phyloP scores from a whole-genome alignment of 2,888 invertebrate species.

The Polydesmus complanatus region DNA sequence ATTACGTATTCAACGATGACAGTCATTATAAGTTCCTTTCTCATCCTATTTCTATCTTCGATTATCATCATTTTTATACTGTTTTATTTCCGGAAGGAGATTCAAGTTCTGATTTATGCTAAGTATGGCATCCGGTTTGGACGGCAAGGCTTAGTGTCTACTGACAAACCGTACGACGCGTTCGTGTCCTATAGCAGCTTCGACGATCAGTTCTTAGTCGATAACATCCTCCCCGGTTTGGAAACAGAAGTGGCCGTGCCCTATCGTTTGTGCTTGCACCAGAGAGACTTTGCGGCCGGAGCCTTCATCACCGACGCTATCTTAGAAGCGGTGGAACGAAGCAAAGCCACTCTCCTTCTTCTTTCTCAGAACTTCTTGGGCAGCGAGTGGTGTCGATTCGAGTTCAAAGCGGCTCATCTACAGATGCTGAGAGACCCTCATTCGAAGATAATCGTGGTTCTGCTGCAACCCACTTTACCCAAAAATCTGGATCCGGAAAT shows the following conservation, averaged over 20 bases:
- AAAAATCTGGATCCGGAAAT: slow-evolving; percentile 23
- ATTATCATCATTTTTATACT: slow-evolving; percentile 7
- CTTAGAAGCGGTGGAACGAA: slow-evolving; percentile 23
- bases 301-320: slow-evolving; percentile 26
- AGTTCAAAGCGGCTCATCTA: slow-evolving; percentile 23
- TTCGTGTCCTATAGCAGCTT: slow-evolving; percentile 25
- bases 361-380: slow-evolving; percentile 22
- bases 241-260: slow-evolving; percentile 20
- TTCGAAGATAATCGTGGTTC: slow-evolving; percentile 25
- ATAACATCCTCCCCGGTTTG: slow-evolving; percentile 21
- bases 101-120: slow-evolving; percentile 16
- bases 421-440: slow-evolving; percentile 24
- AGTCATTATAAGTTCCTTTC: not conserved
- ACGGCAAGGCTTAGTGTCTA: not conserved
- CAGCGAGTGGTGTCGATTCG: slow-evolving; percentile 26
- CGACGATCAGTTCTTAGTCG: slow-evolving; percentile 22
- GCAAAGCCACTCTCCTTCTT: slow-evolving; percentile 24
- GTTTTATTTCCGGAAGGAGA: slow-evolving; percentile 9
- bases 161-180: slow-evolving; percentile 23
- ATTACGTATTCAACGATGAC: not conserved
- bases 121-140: slow-evolving; percentile 13
- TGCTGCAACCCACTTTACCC: slow-evolving; percentile 25
- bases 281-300: slow-evolving; percentile 26
- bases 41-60: not conserved
- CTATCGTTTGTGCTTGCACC: slow-evolving; percentile 24